Conservation (phyloP, 64 coral and sea anemone genomes). For the Exaiptasia diaphana region DNA sequence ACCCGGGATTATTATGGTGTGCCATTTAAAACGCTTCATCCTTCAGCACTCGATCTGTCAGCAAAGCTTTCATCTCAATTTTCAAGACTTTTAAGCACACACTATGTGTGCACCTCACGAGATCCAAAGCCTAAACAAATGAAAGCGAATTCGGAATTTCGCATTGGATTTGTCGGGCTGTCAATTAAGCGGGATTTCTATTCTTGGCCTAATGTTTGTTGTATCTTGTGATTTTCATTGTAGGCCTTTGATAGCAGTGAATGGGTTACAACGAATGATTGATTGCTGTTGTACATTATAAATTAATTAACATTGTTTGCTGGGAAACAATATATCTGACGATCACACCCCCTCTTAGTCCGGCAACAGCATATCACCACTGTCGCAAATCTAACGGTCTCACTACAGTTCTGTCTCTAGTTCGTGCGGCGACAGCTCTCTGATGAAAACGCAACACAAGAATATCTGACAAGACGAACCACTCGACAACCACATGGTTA, state of each 20-base stretch:
- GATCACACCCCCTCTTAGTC: constrained; percentile 82
- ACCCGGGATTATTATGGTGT: constrained; percentile 43
- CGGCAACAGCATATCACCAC: constrained; percentile 61
- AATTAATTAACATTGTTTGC: constrained; percentile 99
- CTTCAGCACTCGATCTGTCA: constrained; percentile 6
- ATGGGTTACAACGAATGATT: constrained; percentile 79
- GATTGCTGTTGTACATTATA: constrained; percentile 98
- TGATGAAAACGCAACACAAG: too few relatives aligned
- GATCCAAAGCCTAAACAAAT: not conserved
- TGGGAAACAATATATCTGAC: constrained; percentile 95
- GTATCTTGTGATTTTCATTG: constrained; percentile 91
- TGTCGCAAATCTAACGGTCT: constrained; percentile 95
- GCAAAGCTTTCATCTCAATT: not conserved
- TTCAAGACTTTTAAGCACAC: constrained; percentile 10
- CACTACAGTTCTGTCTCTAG: too few relatives aligned
- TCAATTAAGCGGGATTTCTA: constrained; percentile 71
- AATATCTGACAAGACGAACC: too few relatives aligned
- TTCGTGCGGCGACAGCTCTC: too few relatives aligned
- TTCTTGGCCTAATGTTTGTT: constrained; percentile 86
- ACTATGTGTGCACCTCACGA: not conserved
- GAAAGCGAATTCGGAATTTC: not conserved
- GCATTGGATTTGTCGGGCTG: not conserved
- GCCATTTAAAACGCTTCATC: not conserved
- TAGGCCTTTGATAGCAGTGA: constrained; percentile 72
- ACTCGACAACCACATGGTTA: too few relatives aligned